Percentiles rank a stretch among this genome's conserved stretches.
These are phyloP conservation scores for Rhagoletis zephyria DNA, from an alignment of 1,140 invertebrate genomes.

Conservation along the genomic window DNA sequence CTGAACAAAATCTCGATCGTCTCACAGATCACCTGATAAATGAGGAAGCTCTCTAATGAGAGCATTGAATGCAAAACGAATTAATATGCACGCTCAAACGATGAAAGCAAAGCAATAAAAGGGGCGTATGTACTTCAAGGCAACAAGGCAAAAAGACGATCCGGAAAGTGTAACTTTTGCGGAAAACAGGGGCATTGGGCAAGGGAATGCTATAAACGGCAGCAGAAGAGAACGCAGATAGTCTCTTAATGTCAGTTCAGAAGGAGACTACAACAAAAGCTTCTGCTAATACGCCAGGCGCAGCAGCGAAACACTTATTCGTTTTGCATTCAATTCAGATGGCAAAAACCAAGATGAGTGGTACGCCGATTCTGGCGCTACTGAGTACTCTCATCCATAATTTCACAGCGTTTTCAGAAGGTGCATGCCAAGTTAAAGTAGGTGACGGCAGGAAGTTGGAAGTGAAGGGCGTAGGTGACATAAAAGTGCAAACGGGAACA, in stretches of 20 bases:
- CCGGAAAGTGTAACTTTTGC: slow-evolving; percentile 44
- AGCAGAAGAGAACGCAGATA: neutral
- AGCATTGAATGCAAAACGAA: neutral
- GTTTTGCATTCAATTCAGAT: neutral
- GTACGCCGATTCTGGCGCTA: too few species aligned
- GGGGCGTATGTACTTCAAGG: neutral
- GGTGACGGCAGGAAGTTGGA: slow-evolving; percentile 54
- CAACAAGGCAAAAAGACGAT: neutral
- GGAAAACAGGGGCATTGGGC: slow-evolving; percentile 32
- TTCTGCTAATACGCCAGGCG: neutral
- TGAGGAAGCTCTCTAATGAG: neutral
- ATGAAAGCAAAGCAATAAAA: neutral
- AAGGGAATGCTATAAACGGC: neutral
- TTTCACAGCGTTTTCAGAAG: neutral
- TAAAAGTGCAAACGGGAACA: slow-evolving; percentile 56
- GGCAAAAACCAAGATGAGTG: too few species aligned
- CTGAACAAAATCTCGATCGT: slow-evolving; percentile 51
- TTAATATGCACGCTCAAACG: neutral
- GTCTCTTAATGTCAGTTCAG: neutral
- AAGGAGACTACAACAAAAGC: slow-evolving; percentile 10
- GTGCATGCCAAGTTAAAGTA: neutral
- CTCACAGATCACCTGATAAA: slow-evolving; percentile 54
- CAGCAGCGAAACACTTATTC: neutral
- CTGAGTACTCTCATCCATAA: too few species aligned
- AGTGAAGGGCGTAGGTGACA: slow-evolving; percentile 58